These are phyloP conservation scores for Parnassius mnemosyne DNA, from an alignment of 2,888 invertebrate genomes.

Conservation along the genomic window DNA sequence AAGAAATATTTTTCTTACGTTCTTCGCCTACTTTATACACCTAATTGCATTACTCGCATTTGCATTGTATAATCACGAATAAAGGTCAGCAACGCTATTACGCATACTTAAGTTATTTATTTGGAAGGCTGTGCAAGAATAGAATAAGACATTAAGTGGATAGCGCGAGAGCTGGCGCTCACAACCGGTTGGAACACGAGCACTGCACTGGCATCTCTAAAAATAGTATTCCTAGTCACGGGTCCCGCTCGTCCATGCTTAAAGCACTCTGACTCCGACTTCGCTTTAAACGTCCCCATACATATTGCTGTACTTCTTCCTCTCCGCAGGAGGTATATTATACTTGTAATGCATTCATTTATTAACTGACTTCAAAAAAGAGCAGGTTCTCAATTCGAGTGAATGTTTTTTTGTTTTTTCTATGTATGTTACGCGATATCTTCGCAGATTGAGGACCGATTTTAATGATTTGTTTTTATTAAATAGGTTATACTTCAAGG, in stretches of 20 bases:
- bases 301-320: not conserved
- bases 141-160: slow-evolving; percentile 41
- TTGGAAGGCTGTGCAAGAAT: slow-evolving; percentile 18
- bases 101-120: slow-evolving; percentile 7
- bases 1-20: not conserved
- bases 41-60: slow-evolving; percentile 5
- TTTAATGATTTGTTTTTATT: too few relatives aligned
- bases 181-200: slow-evolving; percentile 37
- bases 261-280: not conserved
- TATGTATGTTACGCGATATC: too few relatives aligned
- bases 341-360: not conserved
- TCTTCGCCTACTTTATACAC: not conserved
- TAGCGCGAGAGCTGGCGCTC: slow-evolving; percentile 25
- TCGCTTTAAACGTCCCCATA: not conserved
- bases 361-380: too few relatives aligned
- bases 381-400: too few relatives aligned
- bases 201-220: slow-evolving; percentile 35
- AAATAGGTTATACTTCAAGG: too few relatives aligned
- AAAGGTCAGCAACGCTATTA: slow-evolving; percentile 27
- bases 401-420: too few relatives aligned
- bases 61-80: slow-evolving; percentile 1
- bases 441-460: too few relatives aligned
- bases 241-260: slow-evolving; percentile 11
- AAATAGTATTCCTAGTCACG: slow-evolving; percentile 24
- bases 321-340: not conserved